Evolutionary conservation across 2,888 invertebrate genomes (phyloP).

Genomic region (Drosophila lacicola): DNA sequence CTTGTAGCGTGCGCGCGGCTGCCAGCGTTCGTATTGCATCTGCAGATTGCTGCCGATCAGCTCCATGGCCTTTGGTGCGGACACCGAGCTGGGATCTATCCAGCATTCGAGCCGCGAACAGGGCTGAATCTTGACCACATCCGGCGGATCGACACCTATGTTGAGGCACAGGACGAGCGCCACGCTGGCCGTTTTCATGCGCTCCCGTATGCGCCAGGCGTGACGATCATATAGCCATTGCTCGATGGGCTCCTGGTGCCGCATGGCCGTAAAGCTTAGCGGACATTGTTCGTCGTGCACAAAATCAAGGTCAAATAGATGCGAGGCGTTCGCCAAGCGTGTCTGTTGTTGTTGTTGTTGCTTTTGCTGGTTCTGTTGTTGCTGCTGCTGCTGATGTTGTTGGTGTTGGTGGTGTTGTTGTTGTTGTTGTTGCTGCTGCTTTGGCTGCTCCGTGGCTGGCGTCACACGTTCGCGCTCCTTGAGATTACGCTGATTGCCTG

Average conservation of each 20-base stretch:
- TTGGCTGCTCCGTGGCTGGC: neutral
- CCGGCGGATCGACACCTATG: conserved; percentile 99
- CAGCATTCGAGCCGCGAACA: conserved; percentile 98
- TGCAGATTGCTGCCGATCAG: conserved; percentile 96
- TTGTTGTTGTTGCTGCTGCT: conserved; percentile 10
- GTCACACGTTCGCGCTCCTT: conserved; percentile 19
- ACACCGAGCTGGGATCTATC: conserved; percentile 96
- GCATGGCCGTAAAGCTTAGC: conserved; percentile 81
- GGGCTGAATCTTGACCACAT: conserved; percentile 98
- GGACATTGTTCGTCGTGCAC: conserved; percentile 51
- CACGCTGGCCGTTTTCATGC: conserved; percentile 99
- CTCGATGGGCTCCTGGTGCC: conserved; percentile 90
- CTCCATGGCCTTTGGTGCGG: conserved; percentile 96
- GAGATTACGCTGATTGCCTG: conserved; percentile 1
- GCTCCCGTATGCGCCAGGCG: conserved; percentile 96
- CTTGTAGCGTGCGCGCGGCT: conserved; percentile 98
- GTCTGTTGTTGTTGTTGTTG: neutral
- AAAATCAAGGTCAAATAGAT: neutral
- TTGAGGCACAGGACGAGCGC: conserved; percentile 98
- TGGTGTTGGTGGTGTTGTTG: neutral
- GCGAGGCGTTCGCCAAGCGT: too few species aligned
- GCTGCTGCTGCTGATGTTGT: neutral
- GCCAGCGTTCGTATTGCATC: conserved; percentile 99
- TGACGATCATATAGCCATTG: conserved; percentile 89
- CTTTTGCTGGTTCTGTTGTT: conserved; percentile 9